Percentiles rank a stretch among this genome's conserved stretches.
These are phyloP conservation scores for Cheilinus undulatus DNA, from an alignment of 2,113 vertebrate genomes.

Conservation along the genomic window DNA sequence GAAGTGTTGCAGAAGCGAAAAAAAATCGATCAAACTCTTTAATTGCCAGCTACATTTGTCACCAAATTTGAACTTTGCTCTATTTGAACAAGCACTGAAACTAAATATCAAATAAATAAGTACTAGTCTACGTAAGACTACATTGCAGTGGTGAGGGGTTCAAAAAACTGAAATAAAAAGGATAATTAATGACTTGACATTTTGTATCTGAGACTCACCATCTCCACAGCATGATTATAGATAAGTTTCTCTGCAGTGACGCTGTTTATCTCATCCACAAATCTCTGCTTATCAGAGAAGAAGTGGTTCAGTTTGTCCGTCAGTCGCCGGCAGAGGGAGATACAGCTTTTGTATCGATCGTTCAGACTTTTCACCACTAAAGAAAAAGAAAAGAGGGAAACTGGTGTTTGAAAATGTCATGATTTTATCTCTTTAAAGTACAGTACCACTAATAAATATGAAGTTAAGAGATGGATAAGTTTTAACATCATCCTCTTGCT, in stretches of 20 bases:
- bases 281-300: slow-evolving; percentile 97
- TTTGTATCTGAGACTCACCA: slow-evolving; percentile 81
- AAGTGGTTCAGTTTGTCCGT: slow-evolving; percentile 95
- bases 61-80: too few species aligned
- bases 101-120: too few species aligned
- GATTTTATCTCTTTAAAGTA: too few species aligned
- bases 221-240: slow-evolving; percentile 96
- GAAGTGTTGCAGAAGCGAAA: too few species aligned
- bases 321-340: slow-evolving; percentile 91
- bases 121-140: too few species aligned
- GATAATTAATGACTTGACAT: too few species aligned
- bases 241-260: slow-evolving; percentile 98
- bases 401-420: not conserved
- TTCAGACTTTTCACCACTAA: slow-evolving; percentile 96
- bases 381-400: not conserved
- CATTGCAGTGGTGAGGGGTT: too few species aligned
- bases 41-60: too few species aligned
- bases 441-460: too few species aligned
- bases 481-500: not conserved
- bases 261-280: slow-evolving; percentile 97
- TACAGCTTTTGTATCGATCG: slow-evolving; percentile 95
- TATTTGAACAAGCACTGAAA: too few species aligned
- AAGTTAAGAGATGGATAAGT: not conserved
- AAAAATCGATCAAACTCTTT: too few species aligned
- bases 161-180: too few species aligned